Evolutionary conservation across 2,888 invertebrate species (phyloP).

Genomic region (Caenorhabditis sp.): DNA sequence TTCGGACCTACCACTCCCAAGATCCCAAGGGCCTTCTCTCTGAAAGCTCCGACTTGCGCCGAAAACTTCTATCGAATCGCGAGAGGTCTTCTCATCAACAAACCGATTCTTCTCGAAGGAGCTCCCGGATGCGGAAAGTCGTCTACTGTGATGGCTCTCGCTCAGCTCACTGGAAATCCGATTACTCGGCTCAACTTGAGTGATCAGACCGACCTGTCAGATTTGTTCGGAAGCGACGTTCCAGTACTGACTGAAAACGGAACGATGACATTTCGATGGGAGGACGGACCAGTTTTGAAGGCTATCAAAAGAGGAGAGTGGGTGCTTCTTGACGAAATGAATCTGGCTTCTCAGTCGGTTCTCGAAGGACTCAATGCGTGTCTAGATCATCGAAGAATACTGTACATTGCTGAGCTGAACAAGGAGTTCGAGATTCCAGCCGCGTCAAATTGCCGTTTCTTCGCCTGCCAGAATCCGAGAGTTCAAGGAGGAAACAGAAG

Average conservation of each 20-base stretch:
- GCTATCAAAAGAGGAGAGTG: conserved; percentile 94
- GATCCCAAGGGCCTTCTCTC: conserved; percentile 82
- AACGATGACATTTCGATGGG: conserved; percentile 91
- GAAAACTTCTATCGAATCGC: conserved; percentile 89
- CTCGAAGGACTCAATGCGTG: conserved; percentile 98
- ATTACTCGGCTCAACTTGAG: conserved; percentile 95
- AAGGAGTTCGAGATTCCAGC: conserved; percentile 80
- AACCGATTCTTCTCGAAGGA: conserved; percentile 92
- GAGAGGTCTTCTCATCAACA: conserved; percentile 87
- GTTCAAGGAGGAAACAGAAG: conserved; percentile 95
- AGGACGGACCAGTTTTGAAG: conserved; percentile 93
- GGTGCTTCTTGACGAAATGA: conserved; percentile 97
- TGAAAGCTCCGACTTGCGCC: conserved; percentile 81
- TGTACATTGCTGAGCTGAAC: conserved; percentile 94
- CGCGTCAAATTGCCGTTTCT: conserved; percentile 86
- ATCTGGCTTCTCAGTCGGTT: conserved; percentile 97
- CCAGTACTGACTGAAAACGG: conserved; percentile 89
- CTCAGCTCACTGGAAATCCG: conserved; percentile 87
- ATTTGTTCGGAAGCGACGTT: conserved; percentile 96
- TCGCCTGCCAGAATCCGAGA: conserved; percentile 97
- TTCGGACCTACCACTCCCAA: conserved; percentile 82
- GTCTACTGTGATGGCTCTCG: conserved; percentile 91
- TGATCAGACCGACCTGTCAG: conserved; percentile 98
- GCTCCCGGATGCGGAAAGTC: conserved; percentile 98
- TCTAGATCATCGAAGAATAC: conserved; percentile 95